These are phyloP conservation scores for Calyptommatus sinebrachiatus DNA, from an alignment of 2,113 vertebrate genomes.

Conservation along the genomic window DNA sequence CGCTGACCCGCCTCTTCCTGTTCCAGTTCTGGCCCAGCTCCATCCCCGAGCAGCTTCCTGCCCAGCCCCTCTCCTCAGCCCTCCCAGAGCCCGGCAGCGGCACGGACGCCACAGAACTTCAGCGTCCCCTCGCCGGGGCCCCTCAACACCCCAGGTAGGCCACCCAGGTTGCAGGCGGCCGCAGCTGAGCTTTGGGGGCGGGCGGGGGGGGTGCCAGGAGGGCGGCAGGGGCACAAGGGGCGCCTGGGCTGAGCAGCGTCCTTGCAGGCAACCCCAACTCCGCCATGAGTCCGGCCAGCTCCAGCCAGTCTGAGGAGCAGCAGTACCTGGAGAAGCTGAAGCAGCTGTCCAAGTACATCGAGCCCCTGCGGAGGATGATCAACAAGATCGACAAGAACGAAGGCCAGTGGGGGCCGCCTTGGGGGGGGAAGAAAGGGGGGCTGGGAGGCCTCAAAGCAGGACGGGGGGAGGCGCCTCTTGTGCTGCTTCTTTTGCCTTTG, in stretches of 20 bases:
- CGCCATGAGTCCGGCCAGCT: slow-evolving; percentile 89
- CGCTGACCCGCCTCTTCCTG: background rate
- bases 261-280: slow-evolving; percentile 88
- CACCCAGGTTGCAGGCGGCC: background rate
- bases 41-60: slow-evolving; percentile 93
- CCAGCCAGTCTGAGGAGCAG: slow-evolving; percentile 91
- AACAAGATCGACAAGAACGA: slow-evolving; percentile 99
- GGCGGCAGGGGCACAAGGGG: no score
- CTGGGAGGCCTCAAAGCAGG: no score
- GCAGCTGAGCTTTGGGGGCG: background rate
- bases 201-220: no score
- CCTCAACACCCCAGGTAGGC: slow-evolving; percentile 92
- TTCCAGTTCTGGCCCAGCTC: slow-evolving; percentile 90
- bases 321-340: slow-evolving; percentile 98
- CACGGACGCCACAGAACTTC: slow-evolving; percentile 92
- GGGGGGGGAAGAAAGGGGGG: background rate
- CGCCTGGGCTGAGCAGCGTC: background rate
- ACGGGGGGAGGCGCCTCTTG: no score
- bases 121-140: slow-evolving; percentile 93
- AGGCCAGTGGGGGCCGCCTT: slow-evolving; percentile 73
- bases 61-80: slow-evolving; percentile 96
- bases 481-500: no score
- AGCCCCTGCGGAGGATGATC: slow-evolving; percentile 94
- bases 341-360: slow-evolving; percentile 95
- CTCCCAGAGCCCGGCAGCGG: slow-evolving; percentile 88